Percentiles rank a stretch among this genome's conserved stretches.
Evolutionary conservation across 1,140 invertebrate species (phyloP).

Genomic region (Campoletis sonorensis): DNA sequence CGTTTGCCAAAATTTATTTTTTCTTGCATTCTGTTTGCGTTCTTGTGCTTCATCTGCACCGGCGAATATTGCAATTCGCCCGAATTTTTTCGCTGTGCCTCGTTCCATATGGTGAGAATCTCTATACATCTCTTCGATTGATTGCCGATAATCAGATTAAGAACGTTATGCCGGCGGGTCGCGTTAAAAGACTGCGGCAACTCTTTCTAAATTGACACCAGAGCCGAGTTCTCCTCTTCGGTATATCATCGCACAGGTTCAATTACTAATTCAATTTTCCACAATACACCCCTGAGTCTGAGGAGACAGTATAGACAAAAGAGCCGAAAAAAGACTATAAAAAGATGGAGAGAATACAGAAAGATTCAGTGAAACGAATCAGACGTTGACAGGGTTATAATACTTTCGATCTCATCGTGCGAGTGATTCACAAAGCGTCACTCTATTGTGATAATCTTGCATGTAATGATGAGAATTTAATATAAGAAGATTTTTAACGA

Average conservation of each 20-base stretch:
- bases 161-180: not conserved
- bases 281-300: not conserved
- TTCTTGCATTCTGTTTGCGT: not conserved
- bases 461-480: not conserved
- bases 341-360: not conserved
- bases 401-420: not conserved
- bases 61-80: not conserved
- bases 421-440: not conserved
- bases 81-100: not conserved
- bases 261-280: conserved; percentile 15
- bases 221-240: not conserved
- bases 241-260: not conserved
- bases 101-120: not conserved
- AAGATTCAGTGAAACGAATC: not conserved
- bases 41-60: not conserved
- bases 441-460: no score
- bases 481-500: conserved; percentile 7
- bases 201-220: not conserved
- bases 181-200: not conserved
- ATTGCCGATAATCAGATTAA: conserved; percentile 39
- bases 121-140: conserved; percentile 17
- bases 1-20: not conserved
- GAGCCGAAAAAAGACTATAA: not conserved
- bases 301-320: not conserved
- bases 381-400: not conserved